phyloP scores from a whole-genome alignment of 92 coral and sea anemone species.

The Paramuricea clavata region DNA sequence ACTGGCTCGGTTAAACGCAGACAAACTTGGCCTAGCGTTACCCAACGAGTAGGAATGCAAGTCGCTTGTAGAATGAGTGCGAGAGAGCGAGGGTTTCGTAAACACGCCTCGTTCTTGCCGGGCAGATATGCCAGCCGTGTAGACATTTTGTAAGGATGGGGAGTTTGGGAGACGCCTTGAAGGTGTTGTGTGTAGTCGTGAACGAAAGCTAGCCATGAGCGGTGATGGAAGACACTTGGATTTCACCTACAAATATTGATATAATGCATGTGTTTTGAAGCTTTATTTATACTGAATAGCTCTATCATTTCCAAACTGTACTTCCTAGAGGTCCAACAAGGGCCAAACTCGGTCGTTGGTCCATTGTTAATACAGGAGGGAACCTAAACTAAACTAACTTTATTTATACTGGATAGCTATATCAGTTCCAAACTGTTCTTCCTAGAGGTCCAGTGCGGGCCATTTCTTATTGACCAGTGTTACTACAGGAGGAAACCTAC shows the following conservation, averaged over 20 bases:
- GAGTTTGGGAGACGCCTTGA: background rate
- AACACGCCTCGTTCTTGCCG: background rate
- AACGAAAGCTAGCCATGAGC: background rate
- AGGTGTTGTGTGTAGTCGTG: background rate
- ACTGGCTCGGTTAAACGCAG: background rate
- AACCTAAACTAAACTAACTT: too few species aligned
- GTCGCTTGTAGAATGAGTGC: conserved; percentile 3
- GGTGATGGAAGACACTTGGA: conserved; percentile 41
- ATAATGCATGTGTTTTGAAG: background rate
- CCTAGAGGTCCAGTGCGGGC: too few species aligned
- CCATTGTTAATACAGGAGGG: too few species aligned
- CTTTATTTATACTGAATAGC: too few species aligned
- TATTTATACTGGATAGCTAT: too few species aligned
- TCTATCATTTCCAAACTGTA: too few species aligned
- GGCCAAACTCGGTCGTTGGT: too few species aligned
- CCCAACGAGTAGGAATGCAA: background rate
- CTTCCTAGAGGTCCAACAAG: too few species aligned
- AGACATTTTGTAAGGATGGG: conserved; percentile 23
- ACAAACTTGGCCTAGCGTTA: background rate
- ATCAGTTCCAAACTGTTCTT: too few species aligned
- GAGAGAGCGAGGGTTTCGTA: background rate
- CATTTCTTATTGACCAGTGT: too few species aligned
- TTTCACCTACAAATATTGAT: conserved; percentile 7
- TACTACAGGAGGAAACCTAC: too few species aligned
- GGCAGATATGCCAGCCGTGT: background rate